Base-by-base conservation (phyloP, 2,113 vertebrate species). In the Ceyx margarethae region DNA sequence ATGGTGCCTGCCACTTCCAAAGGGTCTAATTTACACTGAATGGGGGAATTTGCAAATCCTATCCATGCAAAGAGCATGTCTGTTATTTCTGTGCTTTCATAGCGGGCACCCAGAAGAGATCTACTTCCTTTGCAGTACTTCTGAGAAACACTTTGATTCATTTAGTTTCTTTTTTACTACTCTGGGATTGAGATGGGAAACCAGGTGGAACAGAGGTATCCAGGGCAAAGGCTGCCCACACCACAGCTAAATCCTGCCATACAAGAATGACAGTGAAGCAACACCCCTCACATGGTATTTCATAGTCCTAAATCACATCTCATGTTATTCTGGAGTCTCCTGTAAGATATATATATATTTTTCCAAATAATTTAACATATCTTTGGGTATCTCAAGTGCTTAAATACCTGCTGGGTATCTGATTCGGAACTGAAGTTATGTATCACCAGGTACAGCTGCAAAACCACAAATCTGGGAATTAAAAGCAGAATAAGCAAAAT, bases 81-180 rank as follows among this genome's bases (percentile, higher is more conserved):
- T 89, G 16, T 58, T 82, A 62, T 81, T 91, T 82, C 42, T n/a
- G 42, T 1, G 5, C 73, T 68, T 90, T 82, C 78, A 84, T 72
- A 90, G 54, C 67, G 57, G 42, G 29, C 29, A 90, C 54, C 16
- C 45, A 43, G 57, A 50, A 84, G 87, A 82, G 85, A 60, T 8
- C 31, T 35, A 18, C 77, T 72, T 79, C 54, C 61, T 96, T 95
- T 94, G 94, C 61, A 33, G 93, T 90, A 66, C 54, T 86, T 95
- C 51, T 89, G 96, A 96, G 83, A 95, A 90, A 46, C 45, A 77
- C 85, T 97, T 96, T 88, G 77, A 94, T 93, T 94, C 89, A 77
- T 72, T 37, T 58, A 89, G 85, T 79, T 88, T 62, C 56, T 71
- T 81, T 87, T 81, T 50, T 84, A 72, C 25, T 43, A 0, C 8